A percentile compares a stretch with the other conserved stretches of the same genome.
Conservation (phyloP, 1,140 invertebrate species). For the Drosophila subpulchrella region DNA sequence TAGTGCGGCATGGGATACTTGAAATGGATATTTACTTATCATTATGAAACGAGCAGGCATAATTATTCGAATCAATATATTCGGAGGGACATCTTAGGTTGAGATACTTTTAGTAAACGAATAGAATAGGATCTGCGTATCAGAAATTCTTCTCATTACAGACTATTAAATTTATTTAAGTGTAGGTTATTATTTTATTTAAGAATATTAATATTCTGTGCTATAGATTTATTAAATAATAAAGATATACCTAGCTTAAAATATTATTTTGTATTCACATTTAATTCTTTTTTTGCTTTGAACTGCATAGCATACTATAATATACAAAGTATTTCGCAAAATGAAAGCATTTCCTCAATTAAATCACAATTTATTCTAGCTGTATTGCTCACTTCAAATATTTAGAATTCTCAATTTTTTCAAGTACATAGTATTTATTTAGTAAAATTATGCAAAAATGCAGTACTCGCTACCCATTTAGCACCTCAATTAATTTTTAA, state of each 20-base stretch:
- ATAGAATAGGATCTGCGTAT: background rate
- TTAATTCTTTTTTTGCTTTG: no score
- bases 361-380: no score
- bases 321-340: no score
- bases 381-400: background rate
- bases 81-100: background rate
- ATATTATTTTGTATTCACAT: no score
- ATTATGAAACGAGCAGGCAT: slow-evolving; percentile 24
- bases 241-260: no score
- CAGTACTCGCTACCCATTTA: slow-evolving; percentile 6
- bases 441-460: background rate
- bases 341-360: no score
- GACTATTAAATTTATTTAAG: no score
- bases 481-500: slow-evolving; percentile 10
- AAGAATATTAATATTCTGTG: no score
- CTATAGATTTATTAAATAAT: no score
- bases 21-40: slow-evolving; percentile 41
- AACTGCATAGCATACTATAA: no score
- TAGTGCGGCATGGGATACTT: slow-evolving; percentile 30
- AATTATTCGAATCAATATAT: slow-evolving; percentile 24
- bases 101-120: background rate
- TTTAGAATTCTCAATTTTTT: background rate
- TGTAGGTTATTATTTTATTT: no score
- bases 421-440: background rate
- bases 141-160: no score